Percentiles rank a stretch among this genome's conserved stretches.
phyloP scores from a whole-genome alignment of 2,113 vertebrate species.

The Condylura cristata region DNA sequence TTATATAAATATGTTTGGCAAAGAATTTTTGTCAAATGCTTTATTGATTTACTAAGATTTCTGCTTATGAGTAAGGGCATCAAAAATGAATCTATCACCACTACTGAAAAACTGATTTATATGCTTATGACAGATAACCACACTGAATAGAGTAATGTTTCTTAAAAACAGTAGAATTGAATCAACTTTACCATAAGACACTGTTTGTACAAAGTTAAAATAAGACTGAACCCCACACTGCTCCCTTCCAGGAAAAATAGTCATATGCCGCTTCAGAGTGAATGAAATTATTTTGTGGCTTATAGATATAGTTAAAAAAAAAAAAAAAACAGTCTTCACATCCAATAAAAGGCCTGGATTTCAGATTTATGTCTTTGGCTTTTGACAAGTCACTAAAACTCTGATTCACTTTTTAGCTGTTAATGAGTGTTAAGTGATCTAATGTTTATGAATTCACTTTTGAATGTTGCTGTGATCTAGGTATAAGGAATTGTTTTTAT shows the following conservation, averaged over 20 bases:
- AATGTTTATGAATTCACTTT: not conserved
- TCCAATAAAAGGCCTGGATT: not conserved
- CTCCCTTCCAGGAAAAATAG: not conserved
- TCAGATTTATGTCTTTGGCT: not conserved
- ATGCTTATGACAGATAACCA: not conserved
- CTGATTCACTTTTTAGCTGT: not conserved
- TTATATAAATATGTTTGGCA: constrained; percentile 10
- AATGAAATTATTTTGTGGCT: not conserved
- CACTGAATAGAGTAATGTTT: not conserved
- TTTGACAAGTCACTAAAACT: not conserved
- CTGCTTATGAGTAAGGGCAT: not conserved
- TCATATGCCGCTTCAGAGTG: not conserved
- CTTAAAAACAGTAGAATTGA: not conserved
- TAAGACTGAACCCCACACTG: not conserved
- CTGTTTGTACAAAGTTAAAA: not conserved
- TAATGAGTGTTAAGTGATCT: not conserved
- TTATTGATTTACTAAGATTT: not conserved
- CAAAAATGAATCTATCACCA: not conserved
- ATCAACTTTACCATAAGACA: not conserved
- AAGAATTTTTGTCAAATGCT: constrained; percentile 29
- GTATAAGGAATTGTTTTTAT: not conserved
- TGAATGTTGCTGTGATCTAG: not conserved
- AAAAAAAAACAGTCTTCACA: no score
- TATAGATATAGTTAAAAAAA: not conserved
- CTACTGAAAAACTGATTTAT: not conserved